phyloP scores from a whole-genome alignment of 2,888 invertebrate genomes.

The Ochropleura leucogaster region DNA sequence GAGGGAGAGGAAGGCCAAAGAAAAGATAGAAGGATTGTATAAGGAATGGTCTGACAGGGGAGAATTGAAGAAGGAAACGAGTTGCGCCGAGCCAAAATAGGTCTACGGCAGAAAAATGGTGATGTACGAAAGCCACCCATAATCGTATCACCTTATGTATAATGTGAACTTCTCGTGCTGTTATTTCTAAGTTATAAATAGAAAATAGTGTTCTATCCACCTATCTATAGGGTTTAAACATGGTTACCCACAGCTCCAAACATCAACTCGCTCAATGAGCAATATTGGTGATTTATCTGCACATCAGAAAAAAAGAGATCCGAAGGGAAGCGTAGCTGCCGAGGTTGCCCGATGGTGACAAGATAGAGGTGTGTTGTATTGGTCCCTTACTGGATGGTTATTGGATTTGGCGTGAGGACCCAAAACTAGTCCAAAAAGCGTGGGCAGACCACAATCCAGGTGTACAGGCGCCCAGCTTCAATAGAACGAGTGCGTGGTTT shows the following conservation, averaged over 20 bases:
- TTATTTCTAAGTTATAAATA: background rate
- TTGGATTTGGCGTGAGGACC: background rate
- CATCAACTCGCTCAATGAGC: background rate
- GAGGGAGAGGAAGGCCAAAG: no score
- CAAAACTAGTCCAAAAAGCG: background rate
- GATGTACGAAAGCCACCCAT: no score
- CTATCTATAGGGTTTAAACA: background rate
- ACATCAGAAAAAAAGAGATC: background rate
- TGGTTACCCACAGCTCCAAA: background rate
- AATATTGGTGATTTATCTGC: background rate
- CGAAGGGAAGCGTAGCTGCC: background rate
- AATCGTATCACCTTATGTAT: background rate
- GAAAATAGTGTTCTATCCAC: background rate
- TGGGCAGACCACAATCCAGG: background rate
- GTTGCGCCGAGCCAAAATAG: no score
- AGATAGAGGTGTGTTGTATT: background rate
- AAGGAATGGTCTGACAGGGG: no score
- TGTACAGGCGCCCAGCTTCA: background rate
- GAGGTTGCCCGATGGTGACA: background rate
- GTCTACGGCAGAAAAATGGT: no score
- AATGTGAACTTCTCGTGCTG: background rate
- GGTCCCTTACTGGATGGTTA: background rate
- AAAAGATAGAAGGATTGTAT: no score
- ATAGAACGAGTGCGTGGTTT: no score
- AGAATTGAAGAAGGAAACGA: no score